Percentiles rank a stretch among this genome's conserved stretches.
These are phyloP conservation scores for Trichonephila clavata DNA, from an alignment of 1,140 invertebrate species.

Conservation along the genomic window DNA sequence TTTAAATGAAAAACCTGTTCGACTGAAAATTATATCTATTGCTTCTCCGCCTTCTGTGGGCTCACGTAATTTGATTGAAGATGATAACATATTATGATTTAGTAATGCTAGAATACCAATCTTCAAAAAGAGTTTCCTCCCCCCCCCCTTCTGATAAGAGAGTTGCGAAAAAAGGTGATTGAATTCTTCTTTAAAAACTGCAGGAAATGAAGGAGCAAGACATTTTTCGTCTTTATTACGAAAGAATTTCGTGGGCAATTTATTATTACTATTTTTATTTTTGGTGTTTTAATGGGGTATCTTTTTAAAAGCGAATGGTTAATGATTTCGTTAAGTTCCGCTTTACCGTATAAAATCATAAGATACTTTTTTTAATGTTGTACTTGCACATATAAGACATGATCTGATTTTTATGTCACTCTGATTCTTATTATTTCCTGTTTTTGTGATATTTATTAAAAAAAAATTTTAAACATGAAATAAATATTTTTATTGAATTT, in stretches of 20 bases:
- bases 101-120: conserved; percentile 46
- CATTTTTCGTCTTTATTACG: conserved; percentile 37
- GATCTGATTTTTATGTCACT: no score
- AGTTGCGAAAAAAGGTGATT: conserved; percentile 27
- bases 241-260: not conserved
- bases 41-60: conserved; percentile 55
- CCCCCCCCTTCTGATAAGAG: not conserved
- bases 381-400: no score
- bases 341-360: not conserved
- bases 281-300: not conserved
- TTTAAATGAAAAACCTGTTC: conserved; percentile 58
- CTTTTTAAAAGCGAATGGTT: not conserved
- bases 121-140: not conserved
- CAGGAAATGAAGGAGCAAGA: not conserved
- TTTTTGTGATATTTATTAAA: no score
- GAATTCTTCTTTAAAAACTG: conserved; percentile 12
- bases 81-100: conserved; percentile 59
- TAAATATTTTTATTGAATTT: no score
- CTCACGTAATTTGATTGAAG: conserved; percentile 66
- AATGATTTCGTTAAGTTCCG: not conserved
- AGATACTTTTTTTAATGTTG: no score
- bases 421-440: no score
- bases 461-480: no score
- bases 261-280: not conserved
- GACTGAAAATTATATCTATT: conserved; percentile 65